A percentile compares a stretch with the other conserved stretches of the same genome.
These are phyloP conservation scores for Cardiocondyla obscurior DNA, from an alignment of 1,140 invertebrate species.

Conservation along the genomic window DNA sequence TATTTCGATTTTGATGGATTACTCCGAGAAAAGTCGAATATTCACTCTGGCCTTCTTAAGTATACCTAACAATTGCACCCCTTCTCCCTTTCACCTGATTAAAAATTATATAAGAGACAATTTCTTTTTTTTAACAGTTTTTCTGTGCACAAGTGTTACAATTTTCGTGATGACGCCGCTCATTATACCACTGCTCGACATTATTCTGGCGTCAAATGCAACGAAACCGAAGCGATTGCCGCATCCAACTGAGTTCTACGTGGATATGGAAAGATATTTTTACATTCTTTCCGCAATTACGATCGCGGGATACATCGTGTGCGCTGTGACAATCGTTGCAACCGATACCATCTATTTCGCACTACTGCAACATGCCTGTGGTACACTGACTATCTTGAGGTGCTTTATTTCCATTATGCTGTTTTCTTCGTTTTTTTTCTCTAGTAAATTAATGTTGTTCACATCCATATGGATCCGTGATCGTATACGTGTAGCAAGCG, in stretches of 20 bases:
- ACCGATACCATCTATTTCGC: neutral
- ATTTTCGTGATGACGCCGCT: neutral
- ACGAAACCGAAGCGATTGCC: conserved; percentile 10
- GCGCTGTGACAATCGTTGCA: neutral
- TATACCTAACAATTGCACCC: neutral
- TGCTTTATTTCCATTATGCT: neutral
- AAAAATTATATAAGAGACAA: neutral
- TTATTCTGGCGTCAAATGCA: neutral
- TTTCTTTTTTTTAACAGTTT: neutral
- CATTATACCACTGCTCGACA: neutral
- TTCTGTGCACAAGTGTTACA: neutral
- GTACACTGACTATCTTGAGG: conserved; percentile 13
- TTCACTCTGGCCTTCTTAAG: neutral
- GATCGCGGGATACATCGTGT: conserved; percentile 40
- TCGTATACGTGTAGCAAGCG: neutral
- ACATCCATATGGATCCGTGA: neutral
- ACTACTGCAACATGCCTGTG: conserved; percentile 29
- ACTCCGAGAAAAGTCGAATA: neutral
- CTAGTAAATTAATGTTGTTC: neutral
- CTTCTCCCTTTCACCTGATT: no score
- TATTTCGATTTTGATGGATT: conserved; percentile 5
- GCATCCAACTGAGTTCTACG: conserved; percentile 44
- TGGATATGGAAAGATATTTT: conserved; percentile 61
- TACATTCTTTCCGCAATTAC: conserved; percentile 45
- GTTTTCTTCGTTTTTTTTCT: neutral